Evolutionary conservation across 2,797 vertebrate species (phyloP).

Genomic region (Lindbergichthys nudifrons): DNA sequence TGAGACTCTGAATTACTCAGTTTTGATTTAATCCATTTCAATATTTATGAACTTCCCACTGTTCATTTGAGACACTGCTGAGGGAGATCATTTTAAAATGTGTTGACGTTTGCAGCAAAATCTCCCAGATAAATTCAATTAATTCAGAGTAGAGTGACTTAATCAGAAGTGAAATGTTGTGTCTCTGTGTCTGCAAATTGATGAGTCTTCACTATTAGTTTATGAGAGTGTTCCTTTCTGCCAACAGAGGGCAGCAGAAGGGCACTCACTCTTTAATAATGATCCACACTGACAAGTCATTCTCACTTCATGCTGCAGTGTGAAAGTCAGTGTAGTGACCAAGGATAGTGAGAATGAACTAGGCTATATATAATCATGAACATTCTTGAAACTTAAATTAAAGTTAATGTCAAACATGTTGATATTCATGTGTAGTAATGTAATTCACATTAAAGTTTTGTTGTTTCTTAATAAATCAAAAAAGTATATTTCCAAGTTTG

Average conservation of each 20-base stretch:
- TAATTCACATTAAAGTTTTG: background rate
- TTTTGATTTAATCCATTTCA: slow-evolving; percentile 32
- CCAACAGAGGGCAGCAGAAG: slow-evolving; percentile 78
- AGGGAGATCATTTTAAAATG: background rate
- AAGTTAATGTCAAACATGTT: background rate
- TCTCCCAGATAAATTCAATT: slow-evolving; percentile 3
- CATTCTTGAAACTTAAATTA: background rate
- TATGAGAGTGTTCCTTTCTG: background rate
- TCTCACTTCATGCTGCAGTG: background rate
- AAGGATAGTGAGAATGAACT: background rate
- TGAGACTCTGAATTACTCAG: slow-evolving; percentile 39
- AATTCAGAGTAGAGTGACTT: slow-evolving; percentile 10
- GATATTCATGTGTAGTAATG: background rate
- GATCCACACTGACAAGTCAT: background rate
- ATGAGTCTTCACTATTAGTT: background rate
- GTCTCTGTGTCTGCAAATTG: background rate
- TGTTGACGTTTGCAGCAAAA: slow-evolving; percentile 13
- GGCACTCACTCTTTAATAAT: background rate
- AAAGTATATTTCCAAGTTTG: background rate
- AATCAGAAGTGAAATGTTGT: slow-evolving; percentile 16
- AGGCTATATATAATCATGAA: background rate
- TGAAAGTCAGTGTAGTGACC: background rate
- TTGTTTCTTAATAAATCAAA: background rate
- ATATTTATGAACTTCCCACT: slow-evolving; percentile 49
- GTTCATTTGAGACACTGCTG: slow-evolving; percentile 21